Evolutionary conservation across 2,113 vertebrate genomes (phyloP).

Genomic region (Manacus vitellinus): DNA sequence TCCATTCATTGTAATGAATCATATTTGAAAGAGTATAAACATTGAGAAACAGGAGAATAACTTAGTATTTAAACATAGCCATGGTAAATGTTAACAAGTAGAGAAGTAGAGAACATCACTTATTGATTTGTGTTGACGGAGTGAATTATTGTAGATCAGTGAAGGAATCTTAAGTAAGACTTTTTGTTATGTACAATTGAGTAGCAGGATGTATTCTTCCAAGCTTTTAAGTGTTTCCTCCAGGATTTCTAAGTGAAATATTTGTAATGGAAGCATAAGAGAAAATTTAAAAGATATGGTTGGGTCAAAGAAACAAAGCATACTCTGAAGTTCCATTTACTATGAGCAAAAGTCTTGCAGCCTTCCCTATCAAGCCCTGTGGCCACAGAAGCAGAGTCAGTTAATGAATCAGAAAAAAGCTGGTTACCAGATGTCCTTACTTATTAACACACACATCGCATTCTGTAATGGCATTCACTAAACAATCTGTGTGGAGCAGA

Average conservation of each 20-base stretch:
- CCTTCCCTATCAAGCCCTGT: conserved; percentile 72
- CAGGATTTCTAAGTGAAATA: conserved; percentile 4
- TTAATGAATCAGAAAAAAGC: conserved; percentile 93
- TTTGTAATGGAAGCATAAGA: conserved; percentile 14
- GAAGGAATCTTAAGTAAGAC: conserved; percentile 16
- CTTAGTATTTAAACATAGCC: not conserved
- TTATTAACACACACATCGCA: conserved; percentile 82
- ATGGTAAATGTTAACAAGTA: not conserved
- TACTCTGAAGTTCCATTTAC: conserved; percentile 71
- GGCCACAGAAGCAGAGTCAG: conserved; percentile 79
- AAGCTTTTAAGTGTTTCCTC: conserved; percentile 5
- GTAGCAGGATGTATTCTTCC: not conserved
- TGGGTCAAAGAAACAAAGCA: conserved; percentile 54
- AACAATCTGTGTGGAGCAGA: conserved; percentile 72
- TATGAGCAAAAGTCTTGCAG: conserved; percentile 69
- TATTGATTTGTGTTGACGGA: not conserved
- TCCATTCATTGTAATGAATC: not conserved
- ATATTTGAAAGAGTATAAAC: not conserved
- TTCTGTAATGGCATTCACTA: conserved; percentile 82
- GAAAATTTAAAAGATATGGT: conserved; percentile 38
- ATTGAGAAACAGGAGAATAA: not conserved
- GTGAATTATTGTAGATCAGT: not conserved
- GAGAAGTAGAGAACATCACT: not conserved
- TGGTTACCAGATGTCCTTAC: conserved; percentile 90
- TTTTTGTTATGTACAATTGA: conserved; percentile 5